A percentile compares a stretch with the other conserved stretches of the same genome.
Conservation (phyloP, 2,888 invertebrate genomes). For the Rotaria socialis region DNA sequence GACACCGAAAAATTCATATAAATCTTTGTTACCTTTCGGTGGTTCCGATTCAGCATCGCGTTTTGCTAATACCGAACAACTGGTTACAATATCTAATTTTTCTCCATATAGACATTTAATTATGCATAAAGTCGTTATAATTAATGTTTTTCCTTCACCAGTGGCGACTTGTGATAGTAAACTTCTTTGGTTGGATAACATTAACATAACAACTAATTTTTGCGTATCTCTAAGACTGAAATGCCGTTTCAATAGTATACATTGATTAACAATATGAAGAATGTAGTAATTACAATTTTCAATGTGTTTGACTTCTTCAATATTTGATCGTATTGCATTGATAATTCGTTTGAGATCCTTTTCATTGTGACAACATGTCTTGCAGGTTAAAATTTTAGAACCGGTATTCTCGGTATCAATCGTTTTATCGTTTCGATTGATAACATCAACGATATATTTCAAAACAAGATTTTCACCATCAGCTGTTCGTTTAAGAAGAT, state of each 20-base stretch:
- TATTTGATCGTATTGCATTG: not conserved
- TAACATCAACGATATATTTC: not conserved
- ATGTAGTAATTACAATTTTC: not conserved
- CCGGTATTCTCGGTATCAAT: not conserved
- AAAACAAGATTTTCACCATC: not conserved
- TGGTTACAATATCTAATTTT: not conserved
- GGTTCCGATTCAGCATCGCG: not conserved
- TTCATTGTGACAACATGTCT: not conserved
- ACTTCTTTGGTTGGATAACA: not conserved
- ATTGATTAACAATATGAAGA: not conserved
- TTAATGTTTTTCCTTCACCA: slow-evolving; percentile 20
- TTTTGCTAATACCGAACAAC: slow-evolving; percentile 27
- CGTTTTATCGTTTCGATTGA: not conserved
- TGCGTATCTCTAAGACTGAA: not conserved
- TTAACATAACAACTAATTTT: not conserved
- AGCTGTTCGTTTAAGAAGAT: not conserved
- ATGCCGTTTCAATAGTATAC: not conserved
- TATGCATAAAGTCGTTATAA: not conserved
- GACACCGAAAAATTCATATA: not conserved
- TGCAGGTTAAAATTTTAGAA: not conserved
- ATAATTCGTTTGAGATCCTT: not conserved
- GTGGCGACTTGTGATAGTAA: not conserved
- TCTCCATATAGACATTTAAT: not conserved
- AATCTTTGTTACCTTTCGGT: not conserved
- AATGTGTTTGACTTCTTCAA: not conserved